Conservation (phyloP, 1,140 invertebrate species). For the Halesus radiatus region DNA sequence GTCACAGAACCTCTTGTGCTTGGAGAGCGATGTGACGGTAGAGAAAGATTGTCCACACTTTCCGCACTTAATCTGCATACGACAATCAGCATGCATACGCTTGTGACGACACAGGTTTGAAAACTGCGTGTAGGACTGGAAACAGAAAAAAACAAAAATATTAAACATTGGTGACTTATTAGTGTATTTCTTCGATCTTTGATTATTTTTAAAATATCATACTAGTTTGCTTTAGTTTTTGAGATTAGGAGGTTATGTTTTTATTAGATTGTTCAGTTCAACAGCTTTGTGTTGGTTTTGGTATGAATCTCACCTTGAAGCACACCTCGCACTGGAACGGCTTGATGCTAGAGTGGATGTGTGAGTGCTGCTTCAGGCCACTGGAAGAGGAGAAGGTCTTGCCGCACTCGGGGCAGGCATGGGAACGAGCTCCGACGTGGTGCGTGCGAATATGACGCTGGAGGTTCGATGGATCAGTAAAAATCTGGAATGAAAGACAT, state of each 20-base stretch:
- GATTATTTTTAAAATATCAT: too few species aligned
- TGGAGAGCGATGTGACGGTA: slow-evolving; percentile 86
- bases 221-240: too few species aligned
- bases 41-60: slow-evolving; percentile 94
- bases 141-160: slow-evolving; percentile 63
- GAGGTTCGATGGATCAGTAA: slow-evolving; percentile 95
- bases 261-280: too few species aligned
- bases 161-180: slow-evolving; percentile 29
- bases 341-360: slow-evolving; percentile 98
- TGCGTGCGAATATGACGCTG: slow-evolving; percentile 95
- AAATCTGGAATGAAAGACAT: slow-evolving; percentile 75
- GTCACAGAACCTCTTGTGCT: slow-evolving; percentile 89
- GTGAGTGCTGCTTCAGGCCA: slow-evolving; percentile 98
- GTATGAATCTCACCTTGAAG: slow-evolving; percentile 74
- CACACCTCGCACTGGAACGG: slow-evolving; percentile 97
- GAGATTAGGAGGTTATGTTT: too few species aligned
- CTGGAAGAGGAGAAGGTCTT: slow-evolving; percentile 98
- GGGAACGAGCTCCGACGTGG: slow-evolving; percentile 92
- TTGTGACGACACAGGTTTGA: slow-evolving; percentile 99
- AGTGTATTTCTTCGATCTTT: too few species aligned
- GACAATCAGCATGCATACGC: slow-evolving; percentile 95
- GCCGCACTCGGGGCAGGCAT: slow-evolving; percentile 97
- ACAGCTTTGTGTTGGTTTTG: too few species aligned
- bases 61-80: slow-evolving; percentile 89
- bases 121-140: slow-evolving; percentile 98